Conservation (phyloP, 2,113 vertebrate species). For the Brachyhypopomus occidentalis region DNA sequence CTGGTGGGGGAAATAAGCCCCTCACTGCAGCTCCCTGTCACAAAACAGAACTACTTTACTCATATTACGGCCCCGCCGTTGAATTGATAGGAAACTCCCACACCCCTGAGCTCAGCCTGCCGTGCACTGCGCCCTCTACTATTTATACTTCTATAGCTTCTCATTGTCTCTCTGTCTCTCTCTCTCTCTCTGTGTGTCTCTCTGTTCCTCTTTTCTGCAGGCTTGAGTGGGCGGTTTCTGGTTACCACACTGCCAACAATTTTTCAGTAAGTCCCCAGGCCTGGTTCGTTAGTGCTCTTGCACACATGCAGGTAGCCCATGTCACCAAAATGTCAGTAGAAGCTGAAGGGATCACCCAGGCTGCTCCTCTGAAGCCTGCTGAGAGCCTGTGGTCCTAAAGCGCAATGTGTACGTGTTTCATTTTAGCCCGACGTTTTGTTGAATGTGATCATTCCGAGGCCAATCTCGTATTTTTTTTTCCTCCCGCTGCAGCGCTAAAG, state of each 20-base stretch:
- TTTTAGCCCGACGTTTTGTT: not conserved
- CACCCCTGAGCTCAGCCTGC: slow-evolving; percentile 17
- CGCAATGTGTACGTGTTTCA: not conserved
- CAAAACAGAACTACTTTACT: slow-evolving; percentile 32
- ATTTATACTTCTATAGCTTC: slow-evolving; percentile 12
- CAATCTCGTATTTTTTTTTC: not conserved
- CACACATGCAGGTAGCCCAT: not conserved
- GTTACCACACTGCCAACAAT: slow-evolving; percentile 84
- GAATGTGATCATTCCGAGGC: slow-evolving; percentile 7
- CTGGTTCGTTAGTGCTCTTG: not conserved
- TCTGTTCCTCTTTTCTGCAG: slow-evolving; percentile 65
- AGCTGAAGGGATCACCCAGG: not conserved
- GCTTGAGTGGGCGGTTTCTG: slow-evolving; percentile 87
- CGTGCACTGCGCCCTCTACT: not conserved
- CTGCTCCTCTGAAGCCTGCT: not conserved
- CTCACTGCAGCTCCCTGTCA: slow-evolving; percentile 9
- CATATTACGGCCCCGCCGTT: slow-evolving; percentile 6
- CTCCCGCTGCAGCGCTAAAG: slow-evolving; percentile 73
- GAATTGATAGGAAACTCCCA: slow-evolving; percentile 23
- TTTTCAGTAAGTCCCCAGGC: slow-evolving; percentile 79
- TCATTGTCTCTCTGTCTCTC: slow-evolving; percentile 29
- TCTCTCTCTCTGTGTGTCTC: slow-evolving; percentile 33
- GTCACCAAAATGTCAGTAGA: not conserved
- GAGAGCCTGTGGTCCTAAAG: not conserved
- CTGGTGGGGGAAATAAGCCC: slow-evolving; percentile 26